Conservation (phyloP, 2,113 vertebrate genomes). For the Nipponia nippon region DNA sequence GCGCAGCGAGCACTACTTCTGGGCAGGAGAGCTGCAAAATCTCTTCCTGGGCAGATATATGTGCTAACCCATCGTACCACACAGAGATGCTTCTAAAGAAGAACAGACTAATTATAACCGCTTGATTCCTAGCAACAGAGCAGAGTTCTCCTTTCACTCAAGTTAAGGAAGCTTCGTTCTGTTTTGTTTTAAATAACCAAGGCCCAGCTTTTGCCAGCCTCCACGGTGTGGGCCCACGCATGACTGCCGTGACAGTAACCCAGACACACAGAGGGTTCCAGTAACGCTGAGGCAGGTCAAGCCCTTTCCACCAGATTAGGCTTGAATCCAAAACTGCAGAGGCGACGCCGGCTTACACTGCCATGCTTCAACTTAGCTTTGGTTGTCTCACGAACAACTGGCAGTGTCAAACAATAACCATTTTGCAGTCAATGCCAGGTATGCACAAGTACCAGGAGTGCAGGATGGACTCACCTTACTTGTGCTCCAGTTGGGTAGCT, state of each 20-base stretch:
- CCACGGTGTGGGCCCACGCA: neutral
- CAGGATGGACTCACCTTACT: neutral
- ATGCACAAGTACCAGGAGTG: neutral
- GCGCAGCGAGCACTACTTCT: rapidly evolving
- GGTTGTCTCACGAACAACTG: neutral
- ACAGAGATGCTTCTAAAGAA: neutral
- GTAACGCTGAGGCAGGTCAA: neutral
- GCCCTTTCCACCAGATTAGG: neutral
- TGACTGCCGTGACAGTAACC: neutral
- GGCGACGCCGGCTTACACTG: neutral
- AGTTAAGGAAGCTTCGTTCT: neutral
- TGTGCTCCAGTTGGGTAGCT: neutral
- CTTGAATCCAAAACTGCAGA: neutral
- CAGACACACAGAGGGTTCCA: neutral
- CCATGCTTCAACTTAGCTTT: neutral
- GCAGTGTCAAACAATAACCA: neutral
- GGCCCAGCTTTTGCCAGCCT: neutral
- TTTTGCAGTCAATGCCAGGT: neutral
- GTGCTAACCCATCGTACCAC: neutral
- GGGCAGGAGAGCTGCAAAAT: neutral
- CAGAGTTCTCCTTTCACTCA: neutral
- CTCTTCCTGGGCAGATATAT: neutral
- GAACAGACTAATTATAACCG: constrained; percentile 35
- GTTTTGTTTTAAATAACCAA: neutral
- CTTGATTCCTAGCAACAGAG: constrained; percentile 27